Evolutionary conservation across 2,888 invertebrate species (phyloP), one percentile per base, ranked within the genome.

Genomic region (Poecilus cupreus): DNA sequence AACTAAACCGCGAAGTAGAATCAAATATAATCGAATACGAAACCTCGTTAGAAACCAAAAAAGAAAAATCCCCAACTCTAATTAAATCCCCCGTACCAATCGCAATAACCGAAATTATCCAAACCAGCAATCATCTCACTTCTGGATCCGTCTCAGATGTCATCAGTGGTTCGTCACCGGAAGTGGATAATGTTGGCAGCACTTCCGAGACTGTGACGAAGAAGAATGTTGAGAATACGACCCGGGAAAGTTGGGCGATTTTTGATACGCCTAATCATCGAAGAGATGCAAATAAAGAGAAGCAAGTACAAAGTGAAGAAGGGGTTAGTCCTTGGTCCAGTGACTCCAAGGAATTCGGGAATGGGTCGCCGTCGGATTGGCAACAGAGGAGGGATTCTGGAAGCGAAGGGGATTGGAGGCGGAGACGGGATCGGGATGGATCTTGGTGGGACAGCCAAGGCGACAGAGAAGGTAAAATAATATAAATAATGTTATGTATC

Each of bases 271-370:
- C 87, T 0, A 87, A 86, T 81, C 83, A 77, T 51, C 85, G 85
- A 77, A 84, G 85, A 26, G 86, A 85, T 54, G 82, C 83, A 3
- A 74, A 81, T 3, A 88, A 87, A 83, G 89, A 89, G 60, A 88
- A 87, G 77, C 86, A 86, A 75, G 84, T 85, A 0, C 89, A 89
- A 83, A 89, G 89, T 82, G 90, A 90, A 83, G 89, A 90, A 82
- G 91, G 92, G 0, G 93, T 93, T 1, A 95, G 95, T 0, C 94
- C 94, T 0, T 95, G 94, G 92, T 96, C 96, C 0, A 94, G 95
- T 0, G 96, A 96, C 89, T 94, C 94, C 0, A 93, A 93, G 76
- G 93, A 94, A 83, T 91, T 91, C 76, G 89, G 89, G 13, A 89
- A 89, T 70, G 90, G 90, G 32, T 88, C 89, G 2, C 86, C 89